Conservation (phyloP, 2,888 invertebrate species). For the Tetanocera ferruginea region DNA sequence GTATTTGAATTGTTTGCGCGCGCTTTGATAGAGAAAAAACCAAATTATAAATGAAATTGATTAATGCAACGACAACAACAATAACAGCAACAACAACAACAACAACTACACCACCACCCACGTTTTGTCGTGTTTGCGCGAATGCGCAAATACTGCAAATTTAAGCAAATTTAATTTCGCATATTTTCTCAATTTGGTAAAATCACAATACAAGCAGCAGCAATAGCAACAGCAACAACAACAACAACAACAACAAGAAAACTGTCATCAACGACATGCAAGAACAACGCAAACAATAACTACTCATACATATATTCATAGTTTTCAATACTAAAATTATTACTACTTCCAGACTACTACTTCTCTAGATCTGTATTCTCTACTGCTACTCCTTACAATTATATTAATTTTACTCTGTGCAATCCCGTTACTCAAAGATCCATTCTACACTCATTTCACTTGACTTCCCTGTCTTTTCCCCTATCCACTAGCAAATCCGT, state of each 20-base stretch:
- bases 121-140: background rate
- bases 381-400: too few relatives aligned
- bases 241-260: background rate
- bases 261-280: too few relatives aligned
- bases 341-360: too few relatives aligned
- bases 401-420: too few relatives aligned
- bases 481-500: too few relatives aligned
- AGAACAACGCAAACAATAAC: too few relatives aligned
- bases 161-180: constrained; percentile 32
- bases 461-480: too few relatives aligned
- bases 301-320: too few relatives aligned
- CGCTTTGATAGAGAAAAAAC: background rate
- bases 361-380: too few relatives aligned
- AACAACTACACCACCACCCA: background rate
- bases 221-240: constrained; percentile 46
- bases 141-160: constrained; percentile 8
- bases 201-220: constrained; percentile 31
- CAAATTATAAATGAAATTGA: constrained; percentile 2
- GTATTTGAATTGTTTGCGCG: background rate
- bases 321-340: too few relatives aligned
- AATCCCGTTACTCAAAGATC: too few relatives aligned
- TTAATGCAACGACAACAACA: constrained; percentile 12
- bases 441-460: too few relatives aligned
- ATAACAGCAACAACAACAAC: background rate
- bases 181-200: constrained; percentile 31